Percentiles rank a stretch among this genome's conserved stretches.
Conservation (phyloP, 1,140 invertebrate species). For the Linepithema humile region DNA sequence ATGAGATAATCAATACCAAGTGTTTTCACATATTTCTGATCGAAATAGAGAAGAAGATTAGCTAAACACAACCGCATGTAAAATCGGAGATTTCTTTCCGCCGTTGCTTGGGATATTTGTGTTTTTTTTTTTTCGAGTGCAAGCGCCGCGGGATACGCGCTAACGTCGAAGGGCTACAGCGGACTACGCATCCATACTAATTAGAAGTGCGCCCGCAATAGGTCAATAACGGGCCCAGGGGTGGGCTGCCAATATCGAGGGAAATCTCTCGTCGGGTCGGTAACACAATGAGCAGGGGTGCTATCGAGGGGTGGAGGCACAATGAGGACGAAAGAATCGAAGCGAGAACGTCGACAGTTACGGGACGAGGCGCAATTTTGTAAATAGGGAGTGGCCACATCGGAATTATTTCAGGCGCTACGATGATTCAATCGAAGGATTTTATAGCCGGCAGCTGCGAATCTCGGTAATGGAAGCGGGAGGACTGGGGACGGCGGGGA, state of each 20-base stretch:
- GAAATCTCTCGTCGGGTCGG: constrained; percentile 42
- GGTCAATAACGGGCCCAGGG: constrained; percentile 58
- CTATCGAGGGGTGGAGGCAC: constrained; percentile 38
- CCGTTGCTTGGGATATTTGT: background rate
- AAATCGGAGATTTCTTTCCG: background rate
- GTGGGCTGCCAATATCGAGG: constrained; percentile 30
- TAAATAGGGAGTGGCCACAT: constrained; percentile 66
- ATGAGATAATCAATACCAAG: background rate
- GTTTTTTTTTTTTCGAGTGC: constrained; percentile 24
- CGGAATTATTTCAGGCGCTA: constrained; percentile 57
- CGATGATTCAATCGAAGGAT: constrained; percentile 65
- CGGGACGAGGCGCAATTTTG: constrained; percentile 58
- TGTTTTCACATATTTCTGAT: background rate
- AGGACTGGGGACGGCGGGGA: background rate
- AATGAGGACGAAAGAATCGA: constrained; percentile 47
- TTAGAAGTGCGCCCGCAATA: constrained; percentile 58
- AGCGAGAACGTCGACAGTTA: constrained; percentile 52
- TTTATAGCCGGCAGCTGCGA: constrained; percentile 59
- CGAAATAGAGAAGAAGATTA: background rate
- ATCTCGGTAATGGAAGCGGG: background rate
- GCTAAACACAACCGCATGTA: background rate
- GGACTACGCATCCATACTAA: constrained; percentile 58
- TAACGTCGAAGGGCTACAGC: background rate
- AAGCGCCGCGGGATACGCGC: background rate
- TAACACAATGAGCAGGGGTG: constrained; percentile 63